These are phyloP conservation scores for Hirudinaria manillensis DNA, from an alignment of 2,888 invertebrate species.

Conservation along the genomic window DNA sequence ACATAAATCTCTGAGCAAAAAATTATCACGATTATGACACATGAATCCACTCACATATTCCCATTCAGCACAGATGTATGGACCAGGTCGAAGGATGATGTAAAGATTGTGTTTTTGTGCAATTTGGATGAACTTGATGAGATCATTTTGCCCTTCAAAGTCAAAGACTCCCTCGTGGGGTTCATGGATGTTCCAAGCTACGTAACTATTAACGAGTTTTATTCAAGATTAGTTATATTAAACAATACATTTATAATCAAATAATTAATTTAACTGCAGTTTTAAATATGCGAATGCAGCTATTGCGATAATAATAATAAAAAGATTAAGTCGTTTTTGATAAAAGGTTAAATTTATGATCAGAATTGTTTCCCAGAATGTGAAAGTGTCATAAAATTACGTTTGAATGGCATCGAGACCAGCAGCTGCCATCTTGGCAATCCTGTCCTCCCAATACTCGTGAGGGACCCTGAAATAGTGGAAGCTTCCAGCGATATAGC, in stretches of 20 bases:
- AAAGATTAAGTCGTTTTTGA: too few relatives aligned
- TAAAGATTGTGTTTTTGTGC: slow-evolving; percentile 73
- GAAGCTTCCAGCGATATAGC: slow-evolving; percentile 57
- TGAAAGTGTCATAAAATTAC: slow-evolving; percentile 49
- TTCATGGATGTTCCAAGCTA: slow-evolving; percentile 80
- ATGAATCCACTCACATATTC: slow-evolving; percentile 59
- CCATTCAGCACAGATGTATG: slow-evolving; percentile 86
- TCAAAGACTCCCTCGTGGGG: slow-evolving; percentile 69
- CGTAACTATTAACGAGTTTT: slow-evolving; percentile 65
- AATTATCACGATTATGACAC: too few relatives aligned
- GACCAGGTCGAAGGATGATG: slow-evolving; percentile 77
- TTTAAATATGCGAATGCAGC: too few relatives aligned
- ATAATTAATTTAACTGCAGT: too few relatives aligned
- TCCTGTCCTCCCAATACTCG: slow-evolving; percentile 58
- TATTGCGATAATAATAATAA: too few relatives aligned
- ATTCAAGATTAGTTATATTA: too few relatives aligned
- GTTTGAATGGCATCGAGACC: slow-evolving; percentile 82
- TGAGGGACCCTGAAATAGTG: slow-evolving; percentile 59
- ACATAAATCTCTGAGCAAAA: not conserved
- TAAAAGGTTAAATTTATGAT: too few relatives aligned
- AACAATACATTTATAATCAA: too few relatives aligned
- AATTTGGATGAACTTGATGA: slow-evolving; percentile 64
- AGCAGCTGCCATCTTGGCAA: slow-evolving; percentile 62
- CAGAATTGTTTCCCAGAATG: too few relatives aligned
- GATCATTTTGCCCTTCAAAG: slow-evolving; percentile 62